Evolutionary conservation across 2,113 vertebrate genomes (phyloP).

Genomic region (Collichthys lucidus): DNA sequence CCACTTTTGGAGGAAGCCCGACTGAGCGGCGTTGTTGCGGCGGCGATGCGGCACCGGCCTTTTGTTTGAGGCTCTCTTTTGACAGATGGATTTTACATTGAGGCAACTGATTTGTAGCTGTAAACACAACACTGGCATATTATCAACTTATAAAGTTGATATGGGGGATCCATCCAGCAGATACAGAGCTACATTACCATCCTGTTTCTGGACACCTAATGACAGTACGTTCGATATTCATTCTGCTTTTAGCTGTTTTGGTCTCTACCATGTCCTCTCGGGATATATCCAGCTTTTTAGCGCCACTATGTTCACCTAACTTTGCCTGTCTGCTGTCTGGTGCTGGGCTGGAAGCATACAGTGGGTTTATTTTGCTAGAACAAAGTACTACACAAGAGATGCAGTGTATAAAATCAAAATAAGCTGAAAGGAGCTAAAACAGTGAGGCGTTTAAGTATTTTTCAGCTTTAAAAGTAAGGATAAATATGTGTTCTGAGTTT

Average conservation of each 20-base stretch:
- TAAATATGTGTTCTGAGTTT: no score
- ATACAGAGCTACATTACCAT: background rate
- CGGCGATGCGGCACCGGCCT: background rate
- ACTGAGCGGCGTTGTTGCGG: constrained; percentile 2
- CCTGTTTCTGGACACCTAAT: background rate
- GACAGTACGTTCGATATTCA: no score
- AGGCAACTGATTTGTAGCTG: background rate
- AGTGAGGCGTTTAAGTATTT: no score
- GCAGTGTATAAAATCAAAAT: no score
- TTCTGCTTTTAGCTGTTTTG: background rate
- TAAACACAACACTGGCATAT: background rate
- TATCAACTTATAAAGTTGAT: background rate
- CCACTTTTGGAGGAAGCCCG: constrained; percentile 24
- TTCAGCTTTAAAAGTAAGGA: no score
- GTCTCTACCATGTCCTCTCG: background rate
- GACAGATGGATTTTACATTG: background rate
- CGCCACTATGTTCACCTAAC: no score
- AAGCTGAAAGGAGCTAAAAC: no score
- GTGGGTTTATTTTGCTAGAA: background rate
- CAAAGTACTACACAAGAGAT: background rate
- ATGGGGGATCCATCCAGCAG: background rate
- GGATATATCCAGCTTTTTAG: background rate
- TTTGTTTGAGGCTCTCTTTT: background rate
- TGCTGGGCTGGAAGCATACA: background rate
- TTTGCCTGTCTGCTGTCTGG: background rate